Evolutionary conservation across 2,797 vertebrate species (phyloP).

Genomic region (Cirrhinus mrigala): DNA sequence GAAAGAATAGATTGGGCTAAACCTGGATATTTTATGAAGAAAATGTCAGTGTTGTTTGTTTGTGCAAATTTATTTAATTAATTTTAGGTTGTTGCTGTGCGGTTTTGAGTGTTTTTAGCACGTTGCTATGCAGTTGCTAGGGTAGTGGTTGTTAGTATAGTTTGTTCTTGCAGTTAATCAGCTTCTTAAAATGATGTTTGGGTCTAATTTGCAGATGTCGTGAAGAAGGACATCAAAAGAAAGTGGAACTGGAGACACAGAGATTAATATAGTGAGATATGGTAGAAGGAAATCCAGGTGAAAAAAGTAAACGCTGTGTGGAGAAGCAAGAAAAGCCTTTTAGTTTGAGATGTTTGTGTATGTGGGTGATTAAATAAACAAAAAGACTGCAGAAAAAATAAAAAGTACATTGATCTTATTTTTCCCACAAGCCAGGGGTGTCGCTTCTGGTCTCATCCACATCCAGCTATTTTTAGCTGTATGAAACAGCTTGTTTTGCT

Average conservation of each 20-base stretch:
- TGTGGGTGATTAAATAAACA: conserved; percentile 1
- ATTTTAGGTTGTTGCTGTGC: neutral
- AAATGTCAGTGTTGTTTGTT: neutral
- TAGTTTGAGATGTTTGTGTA: conserved; percentile 5
- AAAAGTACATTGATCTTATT: no score
- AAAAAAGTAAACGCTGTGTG: neutral
- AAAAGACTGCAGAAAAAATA: neutral
- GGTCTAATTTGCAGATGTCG: neutral
- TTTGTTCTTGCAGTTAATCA: conserved; percentile 6
- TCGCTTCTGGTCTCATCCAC: no score
- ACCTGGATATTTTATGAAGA: neutral
- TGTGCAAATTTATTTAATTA: neutral
- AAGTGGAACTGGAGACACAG: no score
- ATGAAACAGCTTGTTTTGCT: no score
- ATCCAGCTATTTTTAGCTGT: no score
- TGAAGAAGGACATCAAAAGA: neutral
- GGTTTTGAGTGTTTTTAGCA: neutral
- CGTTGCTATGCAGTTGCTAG: neutral
- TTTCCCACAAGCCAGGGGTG: no score
- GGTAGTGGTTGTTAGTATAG: neutral
- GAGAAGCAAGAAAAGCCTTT: neutral
- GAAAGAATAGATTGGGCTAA: neutral
- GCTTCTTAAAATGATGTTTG: conserved; percentile 11
- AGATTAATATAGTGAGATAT: conserved; percentile 40
- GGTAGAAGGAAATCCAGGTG: neutral